Evolutionary conservation across 2,888 invertebrate species (phyloP).

Genomic region (Hoplodrina blanda): DNA sequence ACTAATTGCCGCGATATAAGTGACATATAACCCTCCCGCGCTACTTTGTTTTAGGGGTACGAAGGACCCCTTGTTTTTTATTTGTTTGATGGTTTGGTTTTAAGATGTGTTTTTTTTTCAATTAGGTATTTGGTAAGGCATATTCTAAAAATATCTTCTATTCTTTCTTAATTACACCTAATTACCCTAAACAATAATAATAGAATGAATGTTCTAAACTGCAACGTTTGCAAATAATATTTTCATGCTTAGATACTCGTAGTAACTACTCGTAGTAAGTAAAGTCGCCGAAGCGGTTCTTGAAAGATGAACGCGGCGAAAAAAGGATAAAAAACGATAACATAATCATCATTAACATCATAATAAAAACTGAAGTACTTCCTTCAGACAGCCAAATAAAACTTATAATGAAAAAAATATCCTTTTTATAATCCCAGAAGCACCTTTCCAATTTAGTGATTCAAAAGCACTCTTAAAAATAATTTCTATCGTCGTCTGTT

Average conservation of each 20-base stretch:
- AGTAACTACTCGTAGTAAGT: too few species aligned
- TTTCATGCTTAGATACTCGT: neutral
- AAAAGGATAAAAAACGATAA: constrained; percentile 11
- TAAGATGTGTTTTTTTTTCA: constrained; percentile 1
- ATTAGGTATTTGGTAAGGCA: too few species aligned
- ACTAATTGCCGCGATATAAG: constrained; percentile 68
- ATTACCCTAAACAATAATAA: too few species aligned
- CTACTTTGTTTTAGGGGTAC: constrained; percentile 54
- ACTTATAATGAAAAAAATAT: constrained; percentile 9
- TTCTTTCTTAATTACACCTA: too few species aligned
- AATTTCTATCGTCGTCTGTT: constrained; percentile 41
- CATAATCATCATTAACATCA: constrained; percentile 38
- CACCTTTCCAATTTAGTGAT: constrained; percentile 40
- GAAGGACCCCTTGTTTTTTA: constrained; percentile 37
- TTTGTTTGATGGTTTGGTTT: constrained; percentile 29
- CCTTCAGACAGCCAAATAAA: constrained; percentile 22
- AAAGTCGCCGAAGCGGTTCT: neutral
- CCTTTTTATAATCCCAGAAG: constrained; percentile 11
- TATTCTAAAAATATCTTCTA: too few species aligned
- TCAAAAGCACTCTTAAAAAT: constrained; percentile 50
- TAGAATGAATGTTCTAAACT: too few species aligned
- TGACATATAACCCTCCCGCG: constrained; percentile 61
- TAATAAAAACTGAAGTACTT: constrained; percentile 36
- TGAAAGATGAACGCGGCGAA: neutral
- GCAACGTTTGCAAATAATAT: neutral